Evolutionary conservation across 1,140 invertebrate genomes (phyloP), one percentile per base, ranked within the genome.

Genomic region (Lepidotrigona ventralis): DNA sequence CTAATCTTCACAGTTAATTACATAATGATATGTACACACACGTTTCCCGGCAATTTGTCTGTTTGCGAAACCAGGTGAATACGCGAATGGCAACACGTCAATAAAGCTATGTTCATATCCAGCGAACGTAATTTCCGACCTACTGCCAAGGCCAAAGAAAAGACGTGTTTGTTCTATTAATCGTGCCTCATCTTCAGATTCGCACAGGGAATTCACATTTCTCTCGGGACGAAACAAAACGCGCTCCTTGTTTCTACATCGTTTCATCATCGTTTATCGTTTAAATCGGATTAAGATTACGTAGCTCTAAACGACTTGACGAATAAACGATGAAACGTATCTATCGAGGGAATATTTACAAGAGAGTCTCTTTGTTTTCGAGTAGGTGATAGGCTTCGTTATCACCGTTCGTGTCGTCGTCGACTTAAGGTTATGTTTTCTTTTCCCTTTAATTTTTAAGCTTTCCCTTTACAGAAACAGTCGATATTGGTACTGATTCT

Each of bases 361-460:
- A 56, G 46, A 58, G 71, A 83, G 33, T 14, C 64, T 29, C 66
- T 81, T 83, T 58, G 26, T 66, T 84, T 51, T 66, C 53, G 60
- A 58, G 60, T 46, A 63, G 23, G 66, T 39, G 78, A 78, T 79
- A 73, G 17, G 23, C 14, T 23, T 39, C 8, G 21, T 88, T 88
- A 88, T 88, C 87, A 77, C 39, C 63, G 64, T 60, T 74, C 29
- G 71, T 85, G 83, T 85, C 83, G 86, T 88, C 68, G 76, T 72
- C 72, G 64, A 64, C 83, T 85, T 79, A 81, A 85, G 86, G 84
- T 88, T 88, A 83, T 77, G 71, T 88, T 80, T 88, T 88, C 84
- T 88, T 83, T 83, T 78, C 71, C 63, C 56, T 53, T 64, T 56
- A 26, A 46, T 83, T 85, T 87, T 88, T 83, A 83, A 26, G 60